Evolutionary conservation across 1,140 invertebrate genomes (phyloP), one percentile per base, ranked within the genome.

Genomic region (Formica exsecta): DNA sequence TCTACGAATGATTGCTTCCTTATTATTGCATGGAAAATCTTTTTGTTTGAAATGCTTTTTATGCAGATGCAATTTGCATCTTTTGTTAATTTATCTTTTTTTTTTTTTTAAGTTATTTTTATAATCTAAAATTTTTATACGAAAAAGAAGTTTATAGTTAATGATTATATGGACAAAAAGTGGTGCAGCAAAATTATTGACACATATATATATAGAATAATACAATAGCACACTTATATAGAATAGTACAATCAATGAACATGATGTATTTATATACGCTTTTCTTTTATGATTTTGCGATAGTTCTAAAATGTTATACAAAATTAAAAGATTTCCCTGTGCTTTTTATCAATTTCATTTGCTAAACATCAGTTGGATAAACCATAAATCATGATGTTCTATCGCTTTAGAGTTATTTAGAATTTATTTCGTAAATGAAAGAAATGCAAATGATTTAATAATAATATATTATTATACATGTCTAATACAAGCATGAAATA

Each of bases 21-120:
- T 77, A 88, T 59, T 89, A 70, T 62, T 91, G 90, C 90, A 91
- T 91, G 88, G 25, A 54, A 74, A 13, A 86, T 66, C 16, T 87
- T 76, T 89, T 41, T 48, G 41, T 73, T 81, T 73, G 25, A 81
- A 22, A 61, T 70, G 62, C 19, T 22, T 59, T 81, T 85, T 48
- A 73, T 73, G 65, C 19, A 57, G 29, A 51, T 64, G 48, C 41
- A 54, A 71, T 64, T 85, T 79, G 32, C 8, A 85, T 22, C 41
- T 77, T 51, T 48, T 61, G 7, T 79, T 44, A 80, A 11, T 36
- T 85, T 48, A 38, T 68, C 73, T 48, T 48, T 36, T 73, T 44
- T 29, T 29, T 29, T 29, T 29, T 1, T 1, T 1, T 1, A 48
- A 48, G 3, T 13, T 51, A 32, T 36, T 8, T 73, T 61, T 74